phyloP scores from a whole-genome alignment of 2,113 vertebrate genomes.

The Callopanchax toddi region DNA sequence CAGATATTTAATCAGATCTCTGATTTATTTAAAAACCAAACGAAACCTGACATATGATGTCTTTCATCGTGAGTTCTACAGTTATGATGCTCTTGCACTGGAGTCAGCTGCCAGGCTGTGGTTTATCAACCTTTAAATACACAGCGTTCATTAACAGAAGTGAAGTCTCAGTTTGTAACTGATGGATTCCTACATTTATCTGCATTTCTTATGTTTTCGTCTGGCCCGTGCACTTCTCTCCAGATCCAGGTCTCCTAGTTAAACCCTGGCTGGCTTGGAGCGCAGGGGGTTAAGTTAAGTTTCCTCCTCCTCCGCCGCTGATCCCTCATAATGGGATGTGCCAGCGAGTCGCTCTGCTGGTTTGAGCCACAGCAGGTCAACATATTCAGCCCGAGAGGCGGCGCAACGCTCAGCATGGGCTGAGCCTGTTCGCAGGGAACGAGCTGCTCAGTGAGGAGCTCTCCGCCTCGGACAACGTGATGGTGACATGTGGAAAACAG shows the following conservation, averaged over 20 bases:
- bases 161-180: no score
- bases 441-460: conserved; percentile 20
- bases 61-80: no score
- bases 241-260: no score
- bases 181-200: no score
- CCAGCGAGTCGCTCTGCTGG: conserved; percentile 61
- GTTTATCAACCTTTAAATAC: no score
- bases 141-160: no score
- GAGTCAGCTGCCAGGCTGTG: no score
- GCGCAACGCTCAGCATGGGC: conserved; percentile 50
- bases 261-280: conserved; percentile 25
- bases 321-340: conserved; percentile 80
- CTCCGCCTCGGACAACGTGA: conserved; percentile 30
- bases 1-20: not conserved
- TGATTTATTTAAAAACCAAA: not conserved
- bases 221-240: no score
- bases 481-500: conserved; percentile 61
- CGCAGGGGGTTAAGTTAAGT: conserved; percentile 76
- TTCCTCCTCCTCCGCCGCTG: conserved; percentile 50
- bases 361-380: conserved; percentile 73
- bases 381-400: conserved; percentile 63
- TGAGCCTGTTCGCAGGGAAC: conserved; percentile 41
- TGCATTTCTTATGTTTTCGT: no score
- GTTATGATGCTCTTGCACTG: no score
- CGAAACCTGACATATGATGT: no score